phyloP scores from a whole-genome alignment of 2,888 invertebrate species.

The Euzophera pinguis region DNA sequence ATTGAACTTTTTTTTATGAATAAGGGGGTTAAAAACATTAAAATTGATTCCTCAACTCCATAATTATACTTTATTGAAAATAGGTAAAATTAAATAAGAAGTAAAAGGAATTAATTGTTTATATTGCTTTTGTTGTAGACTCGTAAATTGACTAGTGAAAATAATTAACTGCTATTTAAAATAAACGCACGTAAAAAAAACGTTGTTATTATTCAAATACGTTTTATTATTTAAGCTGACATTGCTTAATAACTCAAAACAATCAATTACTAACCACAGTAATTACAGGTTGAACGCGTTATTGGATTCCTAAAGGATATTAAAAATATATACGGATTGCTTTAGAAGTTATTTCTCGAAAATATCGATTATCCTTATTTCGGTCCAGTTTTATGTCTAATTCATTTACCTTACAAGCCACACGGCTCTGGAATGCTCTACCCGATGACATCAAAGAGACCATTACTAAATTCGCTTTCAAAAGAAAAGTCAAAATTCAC shows the following conservation, averaged over 20 bases:
- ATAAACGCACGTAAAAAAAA: not conserved
- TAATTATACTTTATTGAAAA: no score
- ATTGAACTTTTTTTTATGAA: no score
- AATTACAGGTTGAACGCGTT: not conserved
- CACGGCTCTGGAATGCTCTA: no score
- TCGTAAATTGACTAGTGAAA: not conserved
- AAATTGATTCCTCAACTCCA: no score
- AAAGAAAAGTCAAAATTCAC: no score
- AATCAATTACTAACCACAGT: conserved; percentile 1
- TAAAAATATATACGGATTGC: not conserved
- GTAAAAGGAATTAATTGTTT: not conserved
- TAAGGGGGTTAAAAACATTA: no score
- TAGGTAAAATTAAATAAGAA: no score
- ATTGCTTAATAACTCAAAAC: not conserved
- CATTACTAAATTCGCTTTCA: no score
- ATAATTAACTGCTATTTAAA: not conserved
- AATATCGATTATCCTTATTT: conserved; percentile 1
- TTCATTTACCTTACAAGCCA: no score
- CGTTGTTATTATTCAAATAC: not conserved
- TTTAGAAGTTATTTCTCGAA: not conserved
- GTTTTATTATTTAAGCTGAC: not conserved
- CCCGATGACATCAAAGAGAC: no score
- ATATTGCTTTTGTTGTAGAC: not conserved
- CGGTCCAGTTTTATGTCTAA: no score
- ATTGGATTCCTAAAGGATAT: not conserved